Evolutionary conservation across 2,113 vertebrate genomes (phyloP).

Genomic region (Oxyruncus cristatus): DNA sequence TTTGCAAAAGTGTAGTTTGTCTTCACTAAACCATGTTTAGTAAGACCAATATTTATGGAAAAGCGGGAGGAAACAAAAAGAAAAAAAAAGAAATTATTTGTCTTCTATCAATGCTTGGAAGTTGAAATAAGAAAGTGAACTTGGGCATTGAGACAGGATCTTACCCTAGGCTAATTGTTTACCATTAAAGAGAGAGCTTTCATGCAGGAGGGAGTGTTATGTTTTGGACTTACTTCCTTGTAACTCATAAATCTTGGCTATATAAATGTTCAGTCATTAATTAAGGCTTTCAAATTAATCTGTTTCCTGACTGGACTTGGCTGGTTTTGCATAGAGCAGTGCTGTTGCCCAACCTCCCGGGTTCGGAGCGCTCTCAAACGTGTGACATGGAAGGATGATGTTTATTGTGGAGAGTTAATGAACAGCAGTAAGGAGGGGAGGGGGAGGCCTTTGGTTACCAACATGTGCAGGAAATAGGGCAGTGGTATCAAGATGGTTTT

Average conservation of each 20-base stretch:
- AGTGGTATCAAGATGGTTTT: background rate
- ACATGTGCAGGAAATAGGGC: background rate
- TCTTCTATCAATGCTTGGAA: background rate
- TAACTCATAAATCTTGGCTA: slow-evolving; percentile 54
- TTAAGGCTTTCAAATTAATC: slow-evolving; percentile 63
- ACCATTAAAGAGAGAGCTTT: slow-evolving; percentile 16
- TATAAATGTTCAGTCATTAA: slow-evolving; percentile 65
- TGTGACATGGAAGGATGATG: background rate
- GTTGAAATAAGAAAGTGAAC: background rate
- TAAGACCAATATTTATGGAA: background rate
- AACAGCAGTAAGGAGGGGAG: background rate
- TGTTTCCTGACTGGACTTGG: slow-evolving; percentile 67
- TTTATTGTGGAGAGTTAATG: background rate
- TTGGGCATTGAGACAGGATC: background rate
- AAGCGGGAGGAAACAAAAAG: background rate
- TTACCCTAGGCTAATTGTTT: slow-evolving; percentile 59
- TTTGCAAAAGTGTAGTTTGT: background rate
- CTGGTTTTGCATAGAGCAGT: slow-evolving; percentile 17
- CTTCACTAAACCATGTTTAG: background rate
- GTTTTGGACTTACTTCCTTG: slow-evolving; percentile 54
- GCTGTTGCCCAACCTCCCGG: slow-evolving; percentile 1
- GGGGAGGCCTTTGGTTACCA: background rate
- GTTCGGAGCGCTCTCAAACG: background rate
- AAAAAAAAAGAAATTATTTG: background rate
- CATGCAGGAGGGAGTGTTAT: slow-evolving; percentile 30